Base-by-base conservation (phyloP, 2,888 invertebrate species). In the Rosalia funebris region DNA sequence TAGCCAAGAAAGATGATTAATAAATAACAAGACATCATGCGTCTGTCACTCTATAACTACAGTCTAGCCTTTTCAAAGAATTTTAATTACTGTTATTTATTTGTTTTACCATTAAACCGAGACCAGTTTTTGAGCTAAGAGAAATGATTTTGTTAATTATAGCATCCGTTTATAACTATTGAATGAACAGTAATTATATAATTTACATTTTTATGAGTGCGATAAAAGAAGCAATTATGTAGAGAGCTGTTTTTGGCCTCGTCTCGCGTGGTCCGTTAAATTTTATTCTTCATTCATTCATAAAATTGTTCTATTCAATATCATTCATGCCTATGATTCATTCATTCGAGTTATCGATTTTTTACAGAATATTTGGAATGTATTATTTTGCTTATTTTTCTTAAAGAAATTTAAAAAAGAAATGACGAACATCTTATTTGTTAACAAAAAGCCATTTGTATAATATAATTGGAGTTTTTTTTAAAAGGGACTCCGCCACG, bases 31-130 rank as follows among this genome's bases (percentile, higher is more conserved):
- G 37, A 17, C 41, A 17, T 41, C n/a, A 17, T 17, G 41, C 41
- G 17, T 4, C 19, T 41, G 41, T 41, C 41, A 41, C 41, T 41
- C 16, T 41, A 41, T 41, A 10, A 41, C 41, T 41, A 10, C 16
- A 41, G 16, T 15, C 16, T 41, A 41, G 16, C 9, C 15, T 14
- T 41, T 10, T 41, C 16, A 1, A 16, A 12, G 39, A 41, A 41
- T 41, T 19, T 41, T 41, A 41, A 41, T 41, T 41, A 17, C 41
- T 41, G 41, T 41, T 41, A 17, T 17, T 41, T 41, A 41, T 41
- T 41, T 41, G 19, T 41, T 41, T 17, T 41, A 19, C 17, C 17
- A 10, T 41, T 41, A 16, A 16, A 16, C n/a, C 9, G 15, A 41
- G 17, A 41, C 17, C 25, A 25, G 25, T 41, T 16, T 9, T 41